These are phyloP conservation scores for Phthorimaea operculella DNA, from an alignment of 1,140 invertebrate species.

Conservation along the genomic window DNA sequence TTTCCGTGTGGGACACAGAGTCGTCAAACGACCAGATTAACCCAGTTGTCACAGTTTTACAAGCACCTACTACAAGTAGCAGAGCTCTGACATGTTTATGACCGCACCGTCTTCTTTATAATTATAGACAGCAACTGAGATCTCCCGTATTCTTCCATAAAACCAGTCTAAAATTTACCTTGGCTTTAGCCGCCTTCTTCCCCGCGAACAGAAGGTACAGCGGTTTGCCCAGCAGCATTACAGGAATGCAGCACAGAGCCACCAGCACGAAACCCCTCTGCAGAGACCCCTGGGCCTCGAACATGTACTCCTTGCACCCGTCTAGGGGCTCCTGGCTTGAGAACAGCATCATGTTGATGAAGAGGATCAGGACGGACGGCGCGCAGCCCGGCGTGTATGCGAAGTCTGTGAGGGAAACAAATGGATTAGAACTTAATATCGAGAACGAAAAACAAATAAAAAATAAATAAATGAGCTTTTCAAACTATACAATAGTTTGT, in stretches of 20 bases:
- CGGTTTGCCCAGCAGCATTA: slow-evolving; percentile 94
- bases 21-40: too few relatives aligned
- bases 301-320: slow-evolving; percentile 79
- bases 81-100: too few relatives aligned
- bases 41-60: too few relatives aligned
- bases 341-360: slow-evolving; percentile 94
- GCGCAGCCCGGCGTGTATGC: slow-evolving; percentile 76
- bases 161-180: slow-evolving; percentile 23
- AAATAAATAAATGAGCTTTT: too few relatives aligned
- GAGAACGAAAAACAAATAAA: too few relatives aligned
- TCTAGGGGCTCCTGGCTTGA: slow-evolving; percentile 63
- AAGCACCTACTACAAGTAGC: too few relatives aligned
- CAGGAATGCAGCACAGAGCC: slow-evolving; percentile 87
- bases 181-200: slow-evolving; percentile 44
- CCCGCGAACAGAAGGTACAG: slow-evolving; percentile 70
- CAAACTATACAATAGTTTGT: too few relatives aligned
- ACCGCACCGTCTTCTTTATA: too few relatives aligned
- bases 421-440: too few relatives aligned
- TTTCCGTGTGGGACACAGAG: too few relatives aligned
- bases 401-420: slow-evolving; percentile 16
- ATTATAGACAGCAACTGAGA: too few relatives aligned
- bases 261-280: slow-evolving; percentile 80
- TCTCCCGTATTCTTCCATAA: too few relatives aligned
- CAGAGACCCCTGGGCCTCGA: slow-evolving; percentile 74
- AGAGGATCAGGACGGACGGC: slow-evolving; percentile 88